Evolutionary conservation across 2,797 vertebrate genomes (phyloP), one percentile per base, ranked within the genome.

Genomic region (Knipowitschia caucasica): DNA sequence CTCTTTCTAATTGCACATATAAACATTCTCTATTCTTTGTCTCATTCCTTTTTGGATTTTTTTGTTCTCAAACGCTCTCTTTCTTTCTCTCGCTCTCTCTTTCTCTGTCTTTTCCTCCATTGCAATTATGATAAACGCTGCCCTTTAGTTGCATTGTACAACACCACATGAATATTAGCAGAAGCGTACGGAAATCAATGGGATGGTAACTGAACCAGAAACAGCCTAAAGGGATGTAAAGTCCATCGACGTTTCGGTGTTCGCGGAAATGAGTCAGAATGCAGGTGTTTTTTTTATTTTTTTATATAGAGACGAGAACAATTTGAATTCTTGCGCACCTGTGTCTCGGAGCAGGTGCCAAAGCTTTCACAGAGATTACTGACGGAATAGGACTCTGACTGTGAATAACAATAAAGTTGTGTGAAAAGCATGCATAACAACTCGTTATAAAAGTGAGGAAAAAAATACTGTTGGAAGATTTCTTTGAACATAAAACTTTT

Each of bases 111-210:
- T 14, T 71, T 40, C 44, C 27, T 73, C 31, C 21, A 35, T 17
- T 25, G 56, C 35, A 62, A 56, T 51, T 40, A 38, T 53, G 46
- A 67, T 60, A 63, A 72, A 76, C 25, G 56, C 53, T 33, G 54
- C 59, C 43, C 55, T 62, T 65, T 49, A 31, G 44, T 57, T 57
- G 51, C 69, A 74, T 78, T 66, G 61, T 34, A 62, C 57, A 56
- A 46, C 53, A 33, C 34, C 44, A 55, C 64, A 57, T 3, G 1
- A 15, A 25, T 64, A 62, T 62, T 52, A 21, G 25, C 20, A 34
- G 29, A 1, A 3, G 38, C 2, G 1, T 9, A 15, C 53, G 12
- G n/a, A 18, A 35, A 50, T 36, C 35, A 7, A 57, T 38, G 5
- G 20, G 18, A 25, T 47, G 5, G 39, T 24, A 42, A 46, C n/a